These are phyloP conservation scores for Erpobdella octoculata DNA, from an alignment of 2,888 invertebrate species.

Conservation along the genomic window DNA sequence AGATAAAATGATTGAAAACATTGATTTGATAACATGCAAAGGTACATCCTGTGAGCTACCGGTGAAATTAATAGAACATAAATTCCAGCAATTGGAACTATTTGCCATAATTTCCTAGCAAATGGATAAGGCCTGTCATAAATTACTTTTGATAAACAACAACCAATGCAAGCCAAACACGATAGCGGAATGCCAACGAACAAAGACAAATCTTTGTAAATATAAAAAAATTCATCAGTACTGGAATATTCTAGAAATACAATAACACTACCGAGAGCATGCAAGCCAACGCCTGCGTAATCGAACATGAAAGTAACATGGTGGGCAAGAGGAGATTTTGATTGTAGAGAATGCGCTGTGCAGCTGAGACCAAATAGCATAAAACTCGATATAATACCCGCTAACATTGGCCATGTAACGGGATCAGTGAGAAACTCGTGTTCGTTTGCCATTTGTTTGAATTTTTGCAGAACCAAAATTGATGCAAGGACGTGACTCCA, in stretches of 20 bases:
- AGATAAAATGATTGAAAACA: constrained; percentile 44
- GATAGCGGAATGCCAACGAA: constrained; percentile 45
- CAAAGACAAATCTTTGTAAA: constrained; percentile 40
- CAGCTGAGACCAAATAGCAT: constrained; percentile 12
- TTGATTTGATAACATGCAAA: constrained; percentile 37
- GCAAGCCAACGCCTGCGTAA: constrained; percentile 50
- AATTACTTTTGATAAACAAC: constrained; percentile 45
- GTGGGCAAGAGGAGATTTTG: constrained; percentile 47
- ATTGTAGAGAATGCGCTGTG: constrained; percentile 47
- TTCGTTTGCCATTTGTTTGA: constrained; percentile 40
- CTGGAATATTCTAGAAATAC: constrained; percentile 48
- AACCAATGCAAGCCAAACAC: constrained; percentile 43
- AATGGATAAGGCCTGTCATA: constrained; percentile 49
- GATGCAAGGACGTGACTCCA: constrained; percentile 49
- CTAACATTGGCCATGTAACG: constrained; percentile 47
- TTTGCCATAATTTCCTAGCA: constrained; percentile 48
- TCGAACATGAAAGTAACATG: constrained; percentile 51
- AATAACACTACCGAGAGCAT: constrained; percentile 49
- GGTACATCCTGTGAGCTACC: constrained; percentile 43
- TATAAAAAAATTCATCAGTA: constrained; percentile 41
- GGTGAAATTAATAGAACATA: constrained; percentile 49
- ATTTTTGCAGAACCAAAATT: constrained; percentile 36
- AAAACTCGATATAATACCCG: constrained; percentile 34
- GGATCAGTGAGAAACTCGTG: constrained; percentile 45
- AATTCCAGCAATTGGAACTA: constrained; percentile 45